These are phyloP conservation scores for Synodontis membranacea DNA, from an alignment of 2,113 vertebrate genomes.

Conservation along the genomic window DNA sequence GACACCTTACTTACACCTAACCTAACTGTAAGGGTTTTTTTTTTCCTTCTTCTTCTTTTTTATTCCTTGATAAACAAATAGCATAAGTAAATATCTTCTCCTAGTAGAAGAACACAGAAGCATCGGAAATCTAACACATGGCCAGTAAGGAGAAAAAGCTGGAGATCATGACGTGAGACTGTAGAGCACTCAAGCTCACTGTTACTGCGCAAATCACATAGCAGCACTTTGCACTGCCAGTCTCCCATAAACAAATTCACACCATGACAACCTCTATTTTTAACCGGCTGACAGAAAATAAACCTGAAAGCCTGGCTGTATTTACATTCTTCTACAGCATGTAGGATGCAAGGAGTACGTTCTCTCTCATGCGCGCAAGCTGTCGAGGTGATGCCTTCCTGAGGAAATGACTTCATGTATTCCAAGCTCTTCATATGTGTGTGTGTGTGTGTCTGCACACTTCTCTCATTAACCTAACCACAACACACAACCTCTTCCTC, in stretches of 20 bases:
- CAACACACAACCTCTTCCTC: not conserved
- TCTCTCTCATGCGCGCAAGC: not conserved
- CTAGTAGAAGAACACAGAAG: not conserved
- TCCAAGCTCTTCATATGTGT: constrained; percentile 2
- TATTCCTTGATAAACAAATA: not conserved
- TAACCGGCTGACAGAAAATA: constrained; percentile 20
- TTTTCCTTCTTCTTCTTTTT: not conserved
- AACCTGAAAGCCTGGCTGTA: not conserved
- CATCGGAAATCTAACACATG: not conserved
- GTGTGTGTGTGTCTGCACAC: constrained; percentile 16
- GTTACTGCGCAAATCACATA: not conserved
- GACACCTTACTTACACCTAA: too few relatives aligned
- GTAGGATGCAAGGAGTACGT: not conserved
- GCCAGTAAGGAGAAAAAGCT: not conserved
- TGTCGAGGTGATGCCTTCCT: constrained; percentile 27
- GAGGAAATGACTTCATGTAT: constrained; percentile 9
- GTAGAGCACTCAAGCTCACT: too few relatives aligned
- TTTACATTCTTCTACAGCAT: not conserved
- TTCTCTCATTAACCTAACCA: constrained; percentile 14
- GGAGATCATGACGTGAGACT: too few relatives aligned
- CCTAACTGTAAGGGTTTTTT: too few relatives aligned
- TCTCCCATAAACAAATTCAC: not conserved
- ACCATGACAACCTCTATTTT: constrained; percentile 4
- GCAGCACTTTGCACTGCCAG: not conserved
- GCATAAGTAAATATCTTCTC: not conserved